A percentile compares a stretch with the other conserved stretches of the same genome.
These are phyloP conservation scores for Clusia tigrina DNA, from an alignment of 2,888 invertebrate species.

Conservation along the genomic window DNA sequence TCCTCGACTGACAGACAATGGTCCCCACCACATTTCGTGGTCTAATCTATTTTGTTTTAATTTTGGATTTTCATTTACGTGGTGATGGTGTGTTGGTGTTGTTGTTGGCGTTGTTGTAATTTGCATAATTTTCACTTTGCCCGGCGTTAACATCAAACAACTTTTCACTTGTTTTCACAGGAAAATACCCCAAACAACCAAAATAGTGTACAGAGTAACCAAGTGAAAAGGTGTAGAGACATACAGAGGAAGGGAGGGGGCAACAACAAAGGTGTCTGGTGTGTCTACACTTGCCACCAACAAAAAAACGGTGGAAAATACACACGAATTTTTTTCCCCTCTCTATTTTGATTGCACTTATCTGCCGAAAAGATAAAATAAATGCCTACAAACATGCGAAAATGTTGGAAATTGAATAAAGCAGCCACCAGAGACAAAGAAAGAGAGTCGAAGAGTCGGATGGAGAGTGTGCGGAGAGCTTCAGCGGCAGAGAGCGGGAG, in stretches of 20 bases:
- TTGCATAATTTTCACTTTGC: constrained; percentile 22
- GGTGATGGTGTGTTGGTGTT: not conserved
- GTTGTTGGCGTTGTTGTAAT: too few relatives aligned
- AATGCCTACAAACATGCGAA: not conserved
- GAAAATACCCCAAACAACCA: not conserved
- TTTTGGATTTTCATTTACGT: not conserved
- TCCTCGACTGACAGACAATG: constrained; percentile 1
- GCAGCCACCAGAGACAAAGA: not conserved
- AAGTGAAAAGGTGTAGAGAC: not conserved
- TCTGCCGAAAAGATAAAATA: constrained; percentile 8
- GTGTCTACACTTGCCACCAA: constrained; percentile 2
- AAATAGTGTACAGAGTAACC: not conserved
- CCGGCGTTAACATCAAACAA: constrained; percentile 29
- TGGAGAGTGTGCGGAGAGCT: not conserved
- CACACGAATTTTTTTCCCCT: constrained; percentile 18
- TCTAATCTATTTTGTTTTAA: constrained; percentile 2
- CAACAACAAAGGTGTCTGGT: constrained; percentile 9
- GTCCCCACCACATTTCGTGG: not conserved
- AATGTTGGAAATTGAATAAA: too few relatives aligned
- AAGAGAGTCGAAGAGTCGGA: not conserved
- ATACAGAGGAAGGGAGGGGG: not conserved
- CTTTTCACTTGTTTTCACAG: constrained; percentile 48
- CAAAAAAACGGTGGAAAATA: constrained; percentile 4
- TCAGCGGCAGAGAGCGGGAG: too few relatives aligned
- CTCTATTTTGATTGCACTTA: constrained; percentile 27